Evolutionary conservation across 2,797 vertebrate species (phyloP), one percentile per base, ranked within the genome.

Genomic region (Galagoides demidoff): DNA sequence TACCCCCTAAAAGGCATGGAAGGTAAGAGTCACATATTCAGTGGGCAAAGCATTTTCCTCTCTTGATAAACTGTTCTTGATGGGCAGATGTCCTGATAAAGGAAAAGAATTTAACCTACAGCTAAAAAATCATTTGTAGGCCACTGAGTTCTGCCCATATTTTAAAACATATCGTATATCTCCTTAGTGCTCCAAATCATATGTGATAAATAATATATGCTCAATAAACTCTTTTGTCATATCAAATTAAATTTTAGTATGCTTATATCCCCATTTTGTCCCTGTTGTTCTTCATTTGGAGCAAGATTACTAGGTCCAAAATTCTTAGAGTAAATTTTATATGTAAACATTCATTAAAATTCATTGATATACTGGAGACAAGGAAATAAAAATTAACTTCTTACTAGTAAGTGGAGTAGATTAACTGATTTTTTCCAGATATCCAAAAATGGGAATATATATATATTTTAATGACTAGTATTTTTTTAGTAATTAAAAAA

Each of bases 241-340:
- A 74, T 16, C 29, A 85, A 89, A 86, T 82, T 39, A 78, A 79
- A 45, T 74, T 81, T 89, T 87, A 93, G 61, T 70, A 20, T 55
- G 4, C 7, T 55, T 70, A 9, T 59, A 83, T 87, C 27, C 20
- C 9, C 49, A 85, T n/a, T 17, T 64, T 52, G 39, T 49, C 12
- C 64, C 45, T 85, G 55, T 66, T 83, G 63, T 66, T 64, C 81
- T 45, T 39, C n/a, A 81, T 74, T 90, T 86, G 4, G 2, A 77
- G 22, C 10, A 71, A 43, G 37, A 85, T 73, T 63, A 52, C 27
- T 79, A 23, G 20, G 22, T 52, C 61, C 11, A 57, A 55, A 95
- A 86, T 89, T 17, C 29, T 6, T 14, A 76, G 4, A 66, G 4
- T 61, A 70, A 49, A 82, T 3, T 27, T 37, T 76, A 3, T 45